phyloP scores from a whole-genome alignment of 2,113 vertebrate genomes.

The Microcebus jonahi region DNA sequence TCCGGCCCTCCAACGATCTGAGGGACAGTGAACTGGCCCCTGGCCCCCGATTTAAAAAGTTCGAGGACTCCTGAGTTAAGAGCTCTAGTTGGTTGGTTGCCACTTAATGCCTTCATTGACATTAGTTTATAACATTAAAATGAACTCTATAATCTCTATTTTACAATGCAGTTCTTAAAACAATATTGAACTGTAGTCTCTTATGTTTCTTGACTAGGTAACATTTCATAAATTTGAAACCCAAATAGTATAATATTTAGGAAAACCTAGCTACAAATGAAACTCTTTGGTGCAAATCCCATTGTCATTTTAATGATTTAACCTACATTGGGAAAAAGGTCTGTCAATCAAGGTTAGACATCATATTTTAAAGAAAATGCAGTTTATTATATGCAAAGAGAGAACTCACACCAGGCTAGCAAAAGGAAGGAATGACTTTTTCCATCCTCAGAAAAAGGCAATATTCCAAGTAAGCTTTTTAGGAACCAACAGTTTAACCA shows the following conservation, averaged over 20 bases:
- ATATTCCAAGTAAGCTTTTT: conserved; percentile 19
- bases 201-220: not conserved
- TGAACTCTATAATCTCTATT: conserved; percentile 14
- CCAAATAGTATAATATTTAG: not conserved
- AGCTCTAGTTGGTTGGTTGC: not conserved
- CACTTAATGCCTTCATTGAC: not conserved
- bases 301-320: conserved; percentile 22
- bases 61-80: not conserved
- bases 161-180: conserved; percentile 40
- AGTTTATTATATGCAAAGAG: conserved; percentile 41
- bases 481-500: not conserved
- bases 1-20: no score
- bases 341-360: not conserved
- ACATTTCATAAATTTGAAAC: conserved; percentile 10
- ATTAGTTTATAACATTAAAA: conserved; percentile 1
- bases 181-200: not conserved
- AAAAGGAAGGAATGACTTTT: not conserved
- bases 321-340: not conserved
- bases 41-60: no score
- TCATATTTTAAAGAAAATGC: not conserved
- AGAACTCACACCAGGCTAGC: not conserved
- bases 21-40: no score
- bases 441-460: not conserved
- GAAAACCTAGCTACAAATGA: not conserved
- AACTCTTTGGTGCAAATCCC: not conserved